These are phyloP conservation scores for Scaptodrosophila latifasciaeformis DNA, from an alignment of 2,888 invertebrate species.

Conservation along the genomic window DNA sequence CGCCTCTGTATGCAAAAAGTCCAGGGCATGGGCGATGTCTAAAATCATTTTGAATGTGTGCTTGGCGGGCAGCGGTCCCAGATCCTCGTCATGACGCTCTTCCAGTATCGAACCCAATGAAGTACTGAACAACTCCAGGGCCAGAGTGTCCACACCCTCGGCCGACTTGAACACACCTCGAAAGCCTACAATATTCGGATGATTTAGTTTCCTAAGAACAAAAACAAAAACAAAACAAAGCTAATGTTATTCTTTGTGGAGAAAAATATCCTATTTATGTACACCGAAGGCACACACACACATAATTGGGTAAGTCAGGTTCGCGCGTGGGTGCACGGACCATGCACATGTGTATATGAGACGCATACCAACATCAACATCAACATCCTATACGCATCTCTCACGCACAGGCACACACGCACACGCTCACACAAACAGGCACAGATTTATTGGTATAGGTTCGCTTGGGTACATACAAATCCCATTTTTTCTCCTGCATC, in stretches of 20 bases:
- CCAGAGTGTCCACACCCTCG: constrained; percentile 78
- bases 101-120: constrained; percentile 87
- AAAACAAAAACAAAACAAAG: too few species aligned
- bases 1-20: constrained; percentile 85
- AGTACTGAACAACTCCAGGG: constrained; percentile 85
- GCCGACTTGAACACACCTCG: constrained; percentile 75
- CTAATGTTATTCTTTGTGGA: too few species aligned
- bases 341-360: neutral
- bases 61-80: constrained; percentile 79
- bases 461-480: constrained; percentile 33
- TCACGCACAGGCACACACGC: constrained; percentile 9
- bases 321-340: constrained; percentile 5
- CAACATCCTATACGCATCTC: constrained; percentile 21
- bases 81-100: constrained; percentile 77
- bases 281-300: constrained; percentile 34
- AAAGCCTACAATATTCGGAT: constrained; percentile 90
- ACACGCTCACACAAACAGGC: too few species aligned
- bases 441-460: constrained; percentile 19
- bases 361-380: too few species aligned
- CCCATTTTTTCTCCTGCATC: too few species aligned
- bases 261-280: too few species aligned
- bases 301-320: constrained; percentile 2
- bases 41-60: constrained; percentile 81
- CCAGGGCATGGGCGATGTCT: constrained; percentile 82
- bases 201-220: constrained; percentile 77